Conservation (phyloP, 2,113 vertebrate species). For the Ctenodactylus gundi region DNA sequence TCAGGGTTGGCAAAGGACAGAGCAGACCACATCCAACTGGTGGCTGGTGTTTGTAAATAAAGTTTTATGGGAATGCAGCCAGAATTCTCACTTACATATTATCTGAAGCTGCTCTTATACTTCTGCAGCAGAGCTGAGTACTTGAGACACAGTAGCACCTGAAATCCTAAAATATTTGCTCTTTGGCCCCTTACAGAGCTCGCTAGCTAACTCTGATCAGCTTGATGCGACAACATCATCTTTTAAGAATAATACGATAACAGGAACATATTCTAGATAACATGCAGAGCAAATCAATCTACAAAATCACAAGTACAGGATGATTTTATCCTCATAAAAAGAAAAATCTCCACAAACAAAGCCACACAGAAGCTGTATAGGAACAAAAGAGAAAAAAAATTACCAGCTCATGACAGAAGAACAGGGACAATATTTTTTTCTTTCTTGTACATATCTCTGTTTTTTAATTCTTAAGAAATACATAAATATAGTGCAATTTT, state of each 20-base stretch:
- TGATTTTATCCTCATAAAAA: not conserved
- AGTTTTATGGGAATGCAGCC: slow-evolving; percentile 17
- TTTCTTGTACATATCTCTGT: not conserved
- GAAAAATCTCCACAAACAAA: not conserved
- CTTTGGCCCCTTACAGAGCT: not conserved
- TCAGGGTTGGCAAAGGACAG: not conserved
- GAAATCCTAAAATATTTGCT: not conserved
- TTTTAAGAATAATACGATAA: not conserved
- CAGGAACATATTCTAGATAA: not conserved
- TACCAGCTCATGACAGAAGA: not conserved
- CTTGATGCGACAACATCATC: not conserved
- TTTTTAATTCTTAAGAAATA: slow-evolving; percentile 18
- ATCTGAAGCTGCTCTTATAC: not conserved
- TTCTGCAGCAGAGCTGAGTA: not conserved
- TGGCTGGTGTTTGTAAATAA: slow-evolving; percentile 6
- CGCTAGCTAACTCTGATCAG: not conserved
- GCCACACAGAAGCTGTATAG: not conserved
- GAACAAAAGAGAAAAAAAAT: not conserved
- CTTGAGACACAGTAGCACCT: not conserved
- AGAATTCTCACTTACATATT: not conserved
- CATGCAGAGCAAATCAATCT: not conserved
- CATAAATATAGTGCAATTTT: not conserved
- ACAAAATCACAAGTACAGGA: not conserved
- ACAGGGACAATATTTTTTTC: not conserved
- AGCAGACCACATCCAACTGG: not conserved